Percentiles rank a stretch among this genome's conserved stretches.
Conservation (phyloP, 1,140 invertebrate genomes). For the Drosophila prosaltans region DNA sequence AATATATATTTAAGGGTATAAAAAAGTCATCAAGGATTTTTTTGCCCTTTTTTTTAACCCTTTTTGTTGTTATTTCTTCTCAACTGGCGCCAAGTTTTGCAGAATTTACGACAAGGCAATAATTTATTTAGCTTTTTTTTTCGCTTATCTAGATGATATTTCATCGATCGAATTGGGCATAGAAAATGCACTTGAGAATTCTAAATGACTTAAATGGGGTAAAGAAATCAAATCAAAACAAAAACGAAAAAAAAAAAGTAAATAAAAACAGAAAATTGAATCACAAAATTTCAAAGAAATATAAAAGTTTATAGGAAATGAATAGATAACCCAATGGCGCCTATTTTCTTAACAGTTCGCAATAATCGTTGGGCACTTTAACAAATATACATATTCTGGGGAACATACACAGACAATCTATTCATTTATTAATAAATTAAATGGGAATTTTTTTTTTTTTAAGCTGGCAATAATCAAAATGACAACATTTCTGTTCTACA, state of each 20-base stretch:
- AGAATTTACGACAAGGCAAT: neutral
- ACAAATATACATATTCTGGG: neutral
- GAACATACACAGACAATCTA: constrained; percentile 9
- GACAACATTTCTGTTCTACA: no score
- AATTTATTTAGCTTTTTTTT: neutral
- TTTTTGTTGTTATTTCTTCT: neutral
- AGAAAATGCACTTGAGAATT: constrained; percentile 12
- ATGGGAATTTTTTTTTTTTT: neutral
- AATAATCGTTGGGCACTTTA: neutral
- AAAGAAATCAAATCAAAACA: neutral
- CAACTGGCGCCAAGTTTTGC: neutral
- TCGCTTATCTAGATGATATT: neutral
- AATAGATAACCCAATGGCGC: constrained; percentile 2
- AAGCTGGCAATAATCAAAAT: neutral
- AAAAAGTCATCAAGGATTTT: neutral
- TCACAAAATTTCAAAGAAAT: neutral
- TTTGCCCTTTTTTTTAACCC: neutral
- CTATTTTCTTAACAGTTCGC: constrained; percentile 16
- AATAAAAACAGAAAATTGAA: no score
- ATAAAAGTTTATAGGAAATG: neutral
- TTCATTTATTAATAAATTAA: constrained; percentile 4
- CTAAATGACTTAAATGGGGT: neutral
- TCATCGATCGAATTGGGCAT: neutral
- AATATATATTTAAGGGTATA: neutral
- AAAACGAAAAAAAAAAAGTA: neutral